Percentiles rank a stretch among this genome's conserved stretches.
These are phyloP conservation scores for Meriones psammophilus DNA, from an alignment of 2,797 vertebrate genomes.

Conservation along the genomic window DNA sequence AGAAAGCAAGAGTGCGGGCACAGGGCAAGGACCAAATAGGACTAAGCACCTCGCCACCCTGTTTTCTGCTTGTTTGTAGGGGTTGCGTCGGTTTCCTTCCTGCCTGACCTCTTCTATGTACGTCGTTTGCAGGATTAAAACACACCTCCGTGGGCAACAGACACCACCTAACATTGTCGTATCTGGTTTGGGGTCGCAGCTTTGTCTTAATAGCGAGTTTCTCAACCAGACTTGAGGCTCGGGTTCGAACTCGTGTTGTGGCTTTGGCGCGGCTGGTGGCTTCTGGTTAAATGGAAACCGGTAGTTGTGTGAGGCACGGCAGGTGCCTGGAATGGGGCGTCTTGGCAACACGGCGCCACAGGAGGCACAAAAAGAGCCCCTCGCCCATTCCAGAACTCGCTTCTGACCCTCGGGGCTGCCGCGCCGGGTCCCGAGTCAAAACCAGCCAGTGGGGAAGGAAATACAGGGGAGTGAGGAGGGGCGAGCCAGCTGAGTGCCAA, in stretches of 20 bases:
- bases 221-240: not conserved
- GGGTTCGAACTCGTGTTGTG: conserved; percentile 60
- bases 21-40: not conserved
- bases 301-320: not conserved
- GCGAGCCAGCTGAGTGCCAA: not conserved
- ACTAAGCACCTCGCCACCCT: not conserved
- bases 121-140: conserved; percentile 72
- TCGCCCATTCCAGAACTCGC: not conserved
- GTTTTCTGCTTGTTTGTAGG: conserved; percentile 46
- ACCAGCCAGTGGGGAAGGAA: not conserved
- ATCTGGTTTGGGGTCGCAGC: conserved; percentile 67
- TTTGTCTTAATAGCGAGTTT: conserved; percentile 36
- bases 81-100: not conserved
- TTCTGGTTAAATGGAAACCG: conserved; percentile 40
- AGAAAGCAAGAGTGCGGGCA: not conserved
- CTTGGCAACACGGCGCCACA: not conserved
- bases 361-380: not conserved
- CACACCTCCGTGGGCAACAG: conserved; percentile 45
- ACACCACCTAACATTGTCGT: conserved; percentile 24
- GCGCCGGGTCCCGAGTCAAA: not conserved
- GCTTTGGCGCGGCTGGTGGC: not conserved
- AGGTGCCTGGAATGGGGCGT: conserved; percentile 37
- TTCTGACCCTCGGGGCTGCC: not conserved
- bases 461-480: not conserved
- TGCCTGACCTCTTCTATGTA: conserved; percentile 54